phyloP scores from a whole-genome alignment of 2,888 invertebrate genomes.

The Plemyria rubiginata region DNA sequence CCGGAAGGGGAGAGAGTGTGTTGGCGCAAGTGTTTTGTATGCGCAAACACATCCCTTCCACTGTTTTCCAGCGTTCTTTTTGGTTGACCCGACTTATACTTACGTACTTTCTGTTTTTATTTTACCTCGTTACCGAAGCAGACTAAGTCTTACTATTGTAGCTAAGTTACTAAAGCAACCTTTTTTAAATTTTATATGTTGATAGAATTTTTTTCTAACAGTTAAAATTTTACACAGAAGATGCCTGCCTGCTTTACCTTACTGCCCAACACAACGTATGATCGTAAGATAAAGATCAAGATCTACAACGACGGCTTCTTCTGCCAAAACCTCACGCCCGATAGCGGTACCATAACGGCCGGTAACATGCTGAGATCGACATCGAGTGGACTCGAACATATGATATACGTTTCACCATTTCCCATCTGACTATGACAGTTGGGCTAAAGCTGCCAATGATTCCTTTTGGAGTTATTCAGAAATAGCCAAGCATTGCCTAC shows the following conservation, averaged over 20 bases:
- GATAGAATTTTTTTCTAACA: too few species aligned
- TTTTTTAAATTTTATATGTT: too few species aligned
- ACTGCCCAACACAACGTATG: constrained; percentile 42
- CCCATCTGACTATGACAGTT: constrained; percentile 48
- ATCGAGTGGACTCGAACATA: constrained; percentile 49
- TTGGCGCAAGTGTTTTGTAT: too few species aligned
- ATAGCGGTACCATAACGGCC: constrained; percentile 29
- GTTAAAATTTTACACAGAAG: too few species aligned
- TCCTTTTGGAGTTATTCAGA: constrained; percentile 48
- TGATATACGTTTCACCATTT: constrained; percentile 48
- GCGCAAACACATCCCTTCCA: too few species aligned
- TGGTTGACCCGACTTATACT: too few species aligned
- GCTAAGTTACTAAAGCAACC: too few species aligned
- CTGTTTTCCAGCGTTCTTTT: too few species aligned
- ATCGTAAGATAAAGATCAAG: constrained; percentile 50
- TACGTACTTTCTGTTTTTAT: too few species aligned
- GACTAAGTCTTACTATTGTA: too few species aligned
- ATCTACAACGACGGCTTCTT: constrained; percentile 47
- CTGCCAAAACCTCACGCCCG: constrained; percentile 41
- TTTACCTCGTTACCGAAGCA: too few species aligned
- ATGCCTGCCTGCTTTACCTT: constrained; percentile 45
- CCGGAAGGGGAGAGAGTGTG: too few species aligned
- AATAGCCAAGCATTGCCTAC: constrained; percentile 46
- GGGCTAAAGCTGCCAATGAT: constrained; percentile 48
- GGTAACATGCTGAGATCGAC: constrained; percentile 64